A percentile compares a stretch with the other conserved stretches of the same genome.
Evolutionary conservation across 35 echinoderm and acorn worm species (phyloP).

Genomic region (Ophioderma brevispina): DNA sequence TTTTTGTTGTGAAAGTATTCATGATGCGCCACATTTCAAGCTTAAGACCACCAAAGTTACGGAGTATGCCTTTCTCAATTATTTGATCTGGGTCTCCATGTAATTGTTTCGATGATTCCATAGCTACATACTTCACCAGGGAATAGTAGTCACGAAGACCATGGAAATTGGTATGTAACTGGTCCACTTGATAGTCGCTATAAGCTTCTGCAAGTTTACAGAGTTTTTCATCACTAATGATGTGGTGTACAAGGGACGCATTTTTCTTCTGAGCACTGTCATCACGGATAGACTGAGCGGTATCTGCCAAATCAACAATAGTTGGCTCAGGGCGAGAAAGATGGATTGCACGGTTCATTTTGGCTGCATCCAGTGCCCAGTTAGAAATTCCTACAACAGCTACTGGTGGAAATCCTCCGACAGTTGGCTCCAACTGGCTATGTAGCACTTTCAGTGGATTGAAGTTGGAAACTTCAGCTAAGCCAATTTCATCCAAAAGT

Average conservation of each 20-base stretch:
- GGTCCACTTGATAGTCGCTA: slow-evolving; percentile 4
- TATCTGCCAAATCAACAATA: slow-evolving; percentile 26
- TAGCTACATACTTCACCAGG: slow-evolving; percentile 26
- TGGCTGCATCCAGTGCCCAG: slow-evolving; percentile 62
- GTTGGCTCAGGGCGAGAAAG: slow-evolving; percentile 43
- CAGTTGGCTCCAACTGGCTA: slow-evolving; percentile 30
- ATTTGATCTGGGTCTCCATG: background rate
- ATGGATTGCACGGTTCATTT: slow-evolving; percentile 56
- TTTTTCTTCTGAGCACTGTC: background rate
- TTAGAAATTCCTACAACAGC: slow-evolving; percentile 57
- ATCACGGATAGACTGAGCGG: slow-evolving; percentile 48
- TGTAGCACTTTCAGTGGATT: slow-evolving; percentile 48
- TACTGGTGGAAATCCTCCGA: slow-evolving; percentile 28
- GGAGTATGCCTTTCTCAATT: slow-evolving; percentile 25
- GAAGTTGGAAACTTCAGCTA: slow-evolving; percentile 35
- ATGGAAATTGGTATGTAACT: slow-evolving; percentile 33
- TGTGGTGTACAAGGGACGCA: background rate
- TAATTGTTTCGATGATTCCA: background rate
- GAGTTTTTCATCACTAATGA: background rate
- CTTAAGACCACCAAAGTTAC: slow-evolving; percentile 44
- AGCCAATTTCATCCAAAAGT: slow-evolving; percentile 50
- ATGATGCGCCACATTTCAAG: slow-evolving; percentile 24
- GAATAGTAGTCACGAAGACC: slow-evolving; percentile 47
- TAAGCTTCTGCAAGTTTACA: slow-evolving; percentile 35
- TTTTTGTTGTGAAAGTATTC: slow-evolving; percentile 30